Conservation (phyloP, 2,888 invertebrate genomes). For the Hylaea fasciaria region DNA sequence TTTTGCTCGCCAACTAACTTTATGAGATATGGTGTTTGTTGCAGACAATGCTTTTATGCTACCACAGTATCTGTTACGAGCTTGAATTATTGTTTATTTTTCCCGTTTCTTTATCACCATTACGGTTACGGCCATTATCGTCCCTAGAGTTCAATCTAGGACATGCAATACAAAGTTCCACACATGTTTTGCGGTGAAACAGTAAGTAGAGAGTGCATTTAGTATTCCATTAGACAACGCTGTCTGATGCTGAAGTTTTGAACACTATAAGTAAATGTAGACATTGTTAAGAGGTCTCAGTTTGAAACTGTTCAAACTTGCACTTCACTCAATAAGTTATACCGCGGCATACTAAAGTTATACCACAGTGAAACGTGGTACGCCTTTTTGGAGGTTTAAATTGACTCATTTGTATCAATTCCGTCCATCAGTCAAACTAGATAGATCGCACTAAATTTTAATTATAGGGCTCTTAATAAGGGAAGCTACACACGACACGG, state of each 20-base stretch:
- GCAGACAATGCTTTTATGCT: slow-evolving; percentile 73
- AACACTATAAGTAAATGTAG: slow-evolving; percentile 24
- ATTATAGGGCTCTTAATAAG: slow-evolving; percentile 83
- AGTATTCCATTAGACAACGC: slow-evolving; percentile 30
- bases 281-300: slow-evolving; percentile 9
- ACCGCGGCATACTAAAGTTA: slow-evolving; percentile 4
- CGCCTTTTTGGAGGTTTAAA: slow-evolving; percentile 35
- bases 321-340: slow-evolving; percentile 1
- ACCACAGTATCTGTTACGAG: slow-evolving; percentile 62
- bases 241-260: slow-evolving; percentile 22
- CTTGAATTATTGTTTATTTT: slow-evolving; percentile 69
- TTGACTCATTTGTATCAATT: slow-evolving; percentile 59
- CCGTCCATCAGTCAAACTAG: slow-evolving; percentile 60
- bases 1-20: slow-evolving; percentile 78
- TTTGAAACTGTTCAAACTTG: slow-evolving; percentile 21
- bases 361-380: slow-evolving; percentile 1
- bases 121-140: slow-evolving; percentile 43
- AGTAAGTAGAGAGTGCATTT: slow-evolving; percentile 18
- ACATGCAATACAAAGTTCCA: slow-evolving; percentile 19
- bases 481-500: slow-evolving; percentile 76
- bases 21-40: slow-evolving; percentile 73
- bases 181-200: slow-evolving; percentile 7
- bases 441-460: slow-evolving; percentile 71
- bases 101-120: slow-evolving; percentile 49
- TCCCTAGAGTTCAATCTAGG: slow-evolving; percentile 20